Evolutionary conservation across 2,888 invertebrate species (phyloP).

Genomic region (Tipula confusa): DNA sequence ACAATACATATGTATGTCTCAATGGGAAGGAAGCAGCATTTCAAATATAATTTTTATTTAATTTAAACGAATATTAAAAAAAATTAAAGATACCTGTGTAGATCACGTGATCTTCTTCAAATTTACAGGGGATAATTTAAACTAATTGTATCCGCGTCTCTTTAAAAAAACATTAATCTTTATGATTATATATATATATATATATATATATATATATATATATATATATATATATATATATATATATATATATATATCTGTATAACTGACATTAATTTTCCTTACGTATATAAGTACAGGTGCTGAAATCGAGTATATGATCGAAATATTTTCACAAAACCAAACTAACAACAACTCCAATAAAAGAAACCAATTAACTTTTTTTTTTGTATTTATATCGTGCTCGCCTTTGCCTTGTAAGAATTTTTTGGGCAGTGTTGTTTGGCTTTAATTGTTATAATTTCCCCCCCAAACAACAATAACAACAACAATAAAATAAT

Average conservation of each 20-base stretch:
- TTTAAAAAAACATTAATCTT: conserved; percentile 20
- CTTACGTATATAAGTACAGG: background rate
- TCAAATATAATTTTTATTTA: background rate
- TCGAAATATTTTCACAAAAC: conserved; percentile 12
- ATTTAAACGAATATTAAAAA: background rate
- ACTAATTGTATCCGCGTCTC: conserved; percentile 3
- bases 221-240: too few relatives aligned
- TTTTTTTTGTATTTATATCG: background rate
- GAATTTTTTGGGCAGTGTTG: background rate
- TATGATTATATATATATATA: background rate
- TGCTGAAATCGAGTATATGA: background rate
- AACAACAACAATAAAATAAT: too few relatives aligned
- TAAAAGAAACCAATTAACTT: background rate
- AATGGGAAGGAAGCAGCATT: background rate
- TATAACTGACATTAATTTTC: background rate
- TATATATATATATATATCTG: too few relatives aligned
- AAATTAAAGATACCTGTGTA: background rate
- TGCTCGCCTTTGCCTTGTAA: background rate
- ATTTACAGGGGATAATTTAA: background rate
- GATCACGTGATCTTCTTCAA: background rate
- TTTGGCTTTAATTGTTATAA: conserved; percentile 6
- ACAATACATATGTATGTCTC: background rate
- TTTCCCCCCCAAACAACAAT: background rate
- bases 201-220: too few relatives aligned
- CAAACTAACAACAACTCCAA: background rate